Evolutionary conservation across 2,113 vertebrate species (phyloP).

Genomic region (Psittacara wagleri): DNA sequence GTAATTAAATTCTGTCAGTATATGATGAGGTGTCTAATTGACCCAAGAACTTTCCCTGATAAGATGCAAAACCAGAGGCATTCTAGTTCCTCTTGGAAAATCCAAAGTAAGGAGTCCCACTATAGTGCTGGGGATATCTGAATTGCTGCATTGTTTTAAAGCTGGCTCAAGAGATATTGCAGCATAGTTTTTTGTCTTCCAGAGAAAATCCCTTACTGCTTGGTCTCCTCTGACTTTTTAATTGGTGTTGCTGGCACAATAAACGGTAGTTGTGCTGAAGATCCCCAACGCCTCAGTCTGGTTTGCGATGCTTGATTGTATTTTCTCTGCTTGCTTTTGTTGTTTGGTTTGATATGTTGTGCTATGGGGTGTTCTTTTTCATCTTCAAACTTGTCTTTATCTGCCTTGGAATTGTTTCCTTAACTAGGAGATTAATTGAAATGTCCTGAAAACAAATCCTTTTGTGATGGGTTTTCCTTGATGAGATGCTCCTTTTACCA

Average conservation of each 20-base stretch:
- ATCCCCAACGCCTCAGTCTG: slow-evolving; percentile 8
- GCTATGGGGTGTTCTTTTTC: not conserved
- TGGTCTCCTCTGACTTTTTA: slow-evolving; percentile 35
- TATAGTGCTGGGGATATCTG: not conserved
- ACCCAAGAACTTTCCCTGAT: not conserved
- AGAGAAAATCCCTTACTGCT: not conserved
- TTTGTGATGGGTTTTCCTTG: not conserved
- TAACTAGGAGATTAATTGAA: not conserved
- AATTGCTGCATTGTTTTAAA: not conserved
- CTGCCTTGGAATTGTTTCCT: slow-evolving; percentile 12
- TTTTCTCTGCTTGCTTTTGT: slow-evolving; percentile 45
- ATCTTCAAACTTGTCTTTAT: not conserved
- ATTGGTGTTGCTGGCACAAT: slow-evolving; percentile 45
- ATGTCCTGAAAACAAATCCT: not conserved
- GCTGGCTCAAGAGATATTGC: not conserved
- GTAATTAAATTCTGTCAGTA: not conserved
- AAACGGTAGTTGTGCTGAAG: slow-evolving; percentile 29
- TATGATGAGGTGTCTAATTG: not conserved
- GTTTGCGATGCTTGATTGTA: slow-evolving; percentile 34
- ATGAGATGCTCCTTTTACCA: not conserved
- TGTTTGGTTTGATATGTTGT: slow-evolving; percentile 29
- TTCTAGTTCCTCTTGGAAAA: not conserved
- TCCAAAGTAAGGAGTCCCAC: not conserved
- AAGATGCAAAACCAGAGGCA: not conserved
- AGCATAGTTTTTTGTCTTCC: not conserved